Base-by-base conservation (phyloP, 2,113 vertebrate genomes). In the Nipponia nippon region DNA sequence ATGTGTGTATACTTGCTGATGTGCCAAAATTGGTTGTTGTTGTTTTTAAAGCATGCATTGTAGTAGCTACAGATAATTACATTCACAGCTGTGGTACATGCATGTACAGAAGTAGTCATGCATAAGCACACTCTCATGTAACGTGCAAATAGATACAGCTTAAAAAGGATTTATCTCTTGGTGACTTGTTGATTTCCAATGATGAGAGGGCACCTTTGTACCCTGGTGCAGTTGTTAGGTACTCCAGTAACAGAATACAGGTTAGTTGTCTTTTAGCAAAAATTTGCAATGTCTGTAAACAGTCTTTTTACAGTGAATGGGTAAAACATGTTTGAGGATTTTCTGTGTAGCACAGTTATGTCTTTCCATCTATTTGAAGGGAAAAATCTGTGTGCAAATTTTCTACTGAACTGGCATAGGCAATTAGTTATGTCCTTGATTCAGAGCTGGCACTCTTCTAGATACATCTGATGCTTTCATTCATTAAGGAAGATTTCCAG, bases 401-500 rank as follows among this genome's bases (percentile, higher is more conserved):
- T 91, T 78, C 80, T 83, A 61, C 63, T 67, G 25, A 90, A 78
- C 29, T 89, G 63, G 53, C 83, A 89, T 26, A 79, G 63, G 26
- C 65, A 75, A 22, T 70, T 81, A 71, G 25, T 81, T 89, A 56
- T 49, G 40, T 79, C 65, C 38, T 84, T 61, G 77, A 63, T 92
- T 94, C 55, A 32, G 75, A 92, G 72, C 71, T 91, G 65, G 79
- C 26, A 18, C 69, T 95, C 30, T 91, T 95, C 46, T 89, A 82
- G 67, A 79, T 87, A 49, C 44, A 79, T 92, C 80, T 95, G 83
- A 94, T 85, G 77, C 73, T 94, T 94, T 87, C 83, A n/a, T 69
- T 95, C 73, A 83, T 89, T 96, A 95, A 63, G 77, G 18, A 93
- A 81, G 47, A 75, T 89, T 95, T 94, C 61, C 69, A 79, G 34